Conservation (phyloP, 1,140 invertebrate species). For the Cheumatopsyche charites region DNA sequence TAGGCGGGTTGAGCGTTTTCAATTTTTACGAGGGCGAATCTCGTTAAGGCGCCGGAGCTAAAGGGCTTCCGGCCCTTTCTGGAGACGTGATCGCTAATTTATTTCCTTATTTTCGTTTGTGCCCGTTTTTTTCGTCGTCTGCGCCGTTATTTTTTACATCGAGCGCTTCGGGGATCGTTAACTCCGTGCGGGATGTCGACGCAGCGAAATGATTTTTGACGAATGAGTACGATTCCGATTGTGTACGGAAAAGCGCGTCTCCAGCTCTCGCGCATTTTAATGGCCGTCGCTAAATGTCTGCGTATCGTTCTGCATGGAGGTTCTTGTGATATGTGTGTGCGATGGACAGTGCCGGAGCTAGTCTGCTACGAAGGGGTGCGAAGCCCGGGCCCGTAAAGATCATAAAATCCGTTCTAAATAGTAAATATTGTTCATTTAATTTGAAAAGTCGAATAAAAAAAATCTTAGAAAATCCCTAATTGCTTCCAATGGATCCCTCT, state of each 20-base stretch:
- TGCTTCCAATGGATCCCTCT: too few species aligned
- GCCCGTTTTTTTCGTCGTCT: background rate
- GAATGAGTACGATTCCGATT: background rate
- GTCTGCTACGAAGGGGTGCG: too few species aligned
- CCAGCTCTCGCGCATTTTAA: background rate
- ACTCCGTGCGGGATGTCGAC: conserved; percentile 23
- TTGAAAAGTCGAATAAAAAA: too few species aligned
- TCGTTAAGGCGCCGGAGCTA: conserved; percentile 9
- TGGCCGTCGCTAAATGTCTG: background rate
- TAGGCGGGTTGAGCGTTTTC: conserved; percentile 11
- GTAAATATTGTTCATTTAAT: too few species aligned
- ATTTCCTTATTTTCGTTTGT: conserved; percentile 9
- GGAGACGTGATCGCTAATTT: conserved; percentile 23
- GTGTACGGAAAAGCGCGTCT: background rate
- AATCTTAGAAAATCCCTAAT: too few species aligned
- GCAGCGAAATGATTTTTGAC: conserved; percentile 31
- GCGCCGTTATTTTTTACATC: background rate
- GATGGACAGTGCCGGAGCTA: too few species aligned
- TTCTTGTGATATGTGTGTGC: too few species aligned
- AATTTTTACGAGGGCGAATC: conserved; percentile 29
- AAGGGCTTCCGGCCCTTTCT: conserved; percentile 4
- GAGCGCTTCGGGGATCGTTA: background rate
- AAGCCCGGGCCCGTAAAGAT: too few species aligned
- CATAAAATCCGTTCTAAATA: too few species aligned
- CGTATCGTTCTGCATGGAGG: too few species aligned